Base-by-base conservation (phyloP, 2,797 vertebrate genomes). In the Spinus pinus region DNA sequence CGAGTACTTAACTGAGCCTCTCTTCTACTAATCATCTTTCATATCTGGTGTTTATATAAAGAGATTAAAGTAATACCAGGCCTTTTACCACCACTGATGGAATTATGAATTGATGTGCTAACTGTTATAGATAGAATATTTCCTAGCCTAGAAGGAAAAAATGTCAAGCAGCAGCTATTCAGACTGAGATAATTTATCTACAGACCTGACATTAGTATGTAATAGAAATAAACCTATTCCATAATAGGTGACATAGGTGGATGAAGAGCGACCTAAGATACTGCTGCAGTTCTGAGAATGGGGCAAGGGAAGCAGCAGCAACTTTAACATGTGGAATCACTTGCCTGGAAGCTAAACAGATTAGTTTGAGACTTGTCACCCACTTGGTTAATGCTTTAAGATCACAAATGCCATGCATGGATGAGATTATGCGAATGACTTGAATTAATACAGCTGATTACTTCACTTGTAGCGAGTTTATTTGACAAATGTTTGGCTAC, bases 291-390 rank as follows among this genome's bases (percentile, higher is more conserved):
- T 72, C 65, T 61, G 39, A 22, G 22, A 81, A 77, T 2, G 6
- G 41, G 17, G 6, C 20, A 77, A 74, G 23, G 58, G 39, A 72
- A 84, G 70, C 42, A 95, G 77, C 50, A 92, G 39, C 73, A 93
- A 84, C 47, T 88, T 79, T 42, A 88, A 90, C 86, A 92, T 33
- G 67, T 74, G 82, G 88, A 87, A 81, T 62, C 77, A 91, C 81
- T 95, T 58, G 61, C 22, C 72, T 90, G 71, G 71, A 87, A 95
- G 64, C 47, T 66, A 58, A 83, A 93, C 33, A 93, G 71, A 87
- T 79, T 87, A 72, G 49, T n/a, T 51, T 80, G n/a, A 95, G 88
- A 87, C 72, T 90, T 86, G 92, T 95, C 75, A 95, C n/a, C 35
- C 42, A 60, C 56, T 92, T 80, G 23, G 65, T 92, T 84, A 83